These are phyloP conservation scores for Geococcyx californianus DNA, from an alignment of 2,113 vertebrate species.

Conservation along the genomic window DNA sequence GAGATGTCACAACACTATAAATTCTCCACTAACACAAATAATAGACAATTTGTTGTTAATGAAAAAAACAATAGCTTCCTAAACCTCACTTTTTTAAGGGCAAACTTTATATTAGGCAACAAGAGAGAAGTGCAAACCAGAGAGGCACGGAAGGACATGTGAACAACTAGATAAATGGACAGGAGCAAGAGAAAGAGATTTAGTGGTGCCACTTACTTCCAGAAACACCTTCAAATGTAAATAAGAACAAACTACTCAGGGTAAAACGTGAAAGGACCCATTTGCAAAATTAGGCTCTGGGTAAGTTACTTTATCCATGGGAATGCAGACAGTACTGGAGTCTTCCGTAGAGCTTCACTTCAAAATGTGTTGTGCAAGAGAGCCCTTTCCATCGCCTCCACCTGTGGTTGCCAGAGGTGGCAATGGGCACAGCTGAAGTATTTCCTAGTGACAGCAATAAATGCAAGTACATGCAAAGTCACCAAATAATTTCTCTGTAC, in stretches of 20 bases:
- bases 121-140: background rate
- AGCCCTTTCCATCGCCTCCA: background rate
- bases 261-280: background rate
- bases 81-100: background rate
- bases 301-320: background rate
- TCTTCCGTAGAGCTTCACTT: accelerated
- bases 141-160: accelerated
- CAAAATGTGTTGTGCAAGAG: accelerated
- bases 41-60: background rate
- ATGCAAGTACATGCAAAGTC: background rate
- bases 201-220: background rate
- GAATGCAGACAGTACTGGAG: background rate
- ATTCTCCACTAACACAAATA: background rate
- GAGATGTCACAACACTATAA: background rate
- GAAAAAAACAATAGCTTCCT: background rate
- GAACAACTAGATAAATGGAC: background rate
- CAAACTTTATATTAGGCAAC: background rate
- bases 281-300: background rate
- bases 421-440: background rate
- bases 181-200: background rate
- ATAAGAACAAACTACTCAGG: background rate
- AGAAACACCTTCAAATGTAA: background rate
- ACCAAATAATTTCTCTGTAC: background rate
- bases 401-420: background rate
- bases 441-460: background rate